These are phyloP conservation scores for Phodopus roborovskii DNA, from an alignment of 2,113 vertebrate species.

Conservation along the genomic window DNA sequence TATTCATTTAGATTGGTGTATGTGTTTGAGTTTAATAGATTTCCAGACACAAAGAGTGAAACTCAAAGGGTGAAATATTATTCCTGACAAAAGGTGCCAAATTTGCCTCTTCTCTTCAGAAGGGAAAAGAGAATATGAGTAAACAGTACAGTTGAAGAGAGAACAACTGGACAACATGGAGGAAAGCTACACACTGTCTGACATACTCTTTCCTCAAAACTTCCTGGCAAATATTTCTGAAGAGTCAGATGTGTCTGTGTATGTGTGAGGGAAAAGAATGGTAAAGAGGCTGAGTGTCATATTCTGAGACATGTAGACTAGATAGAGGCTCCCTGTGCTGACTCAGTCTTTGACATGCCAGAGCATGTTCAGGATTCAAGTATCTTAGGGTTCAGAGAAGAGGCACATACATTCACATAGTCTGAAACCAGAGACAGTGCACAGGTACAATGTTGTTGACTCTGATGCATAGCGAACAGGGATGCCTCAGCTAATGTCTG, in stretches of 20 bases:
- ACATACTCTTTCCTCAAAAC: background rate
- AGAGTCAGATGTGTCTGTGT: background rate
- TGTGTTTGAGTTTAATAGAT: constrained; percentile 56
- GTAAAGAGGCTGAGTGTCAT: background rate
- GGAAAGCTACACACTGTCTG: background rate
- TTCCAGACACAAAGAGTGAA: constrained; percentile 28
- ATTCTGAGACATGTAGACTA: background rate
- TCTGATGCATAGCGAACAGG: background rate
- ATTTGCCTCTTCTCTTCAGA: background rate
- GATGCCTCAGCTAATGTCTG: background rate
- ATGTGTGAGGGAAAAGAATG: background rate
- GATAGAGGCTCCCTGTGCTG: background rate
- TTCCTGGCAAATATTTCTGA: background rate
- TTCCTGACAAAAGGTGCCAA: background rate
- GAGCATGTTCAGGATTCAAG: background rate
- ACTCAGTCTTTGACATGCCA: background rate
- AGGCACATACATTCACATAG: background rate
- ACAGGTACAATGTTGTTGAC: background rate
- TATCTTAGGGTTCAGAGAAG: background rate
- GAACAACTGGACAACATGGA: background rate
- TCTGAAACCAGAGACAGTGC: background rate
- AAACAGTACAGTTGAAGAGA: background rate
- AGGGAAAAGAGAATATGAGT: background rate
- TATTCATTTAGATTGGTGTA: background rate
- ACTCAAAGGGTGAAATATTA: background rate